Base-by-base conservation (phyloP, 1,140 invertebrate species). In the Pseudomyrmex dendroicus region DNA sequence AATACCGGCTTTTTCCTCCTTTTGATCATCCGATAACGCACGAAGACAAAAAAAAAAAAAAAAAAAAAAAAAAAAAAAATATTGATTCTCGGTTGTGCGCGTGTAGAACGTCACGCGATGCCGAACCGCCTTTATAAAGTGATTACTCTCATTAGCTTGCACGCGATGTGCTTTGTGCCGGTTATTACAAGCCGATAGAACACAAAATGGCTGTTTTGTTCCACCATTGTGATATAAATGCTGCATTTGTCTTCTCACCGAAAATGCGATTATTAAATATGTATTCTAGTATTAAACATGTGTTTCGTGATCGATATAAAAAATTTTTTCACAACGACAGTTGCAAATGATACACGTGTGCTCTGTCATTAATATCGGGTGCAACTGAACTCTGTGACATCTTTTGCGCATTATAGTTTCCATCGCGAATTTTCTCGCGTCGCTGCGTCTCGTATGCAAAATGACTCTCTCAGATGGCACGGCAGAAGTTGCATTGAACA, bases 121-220 rank as follows among this genome's bases (percentile, higher is more conserved):
- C 78, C 73, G 74, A 77, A 80, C 91, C 84, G 88, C 86, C 89
- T 93, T 93, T 94, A 94, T 94, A 94, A 93, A 94, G 92, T 93
- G 93, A 94, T 93, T 94, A 93, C 92, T 91, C 93, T 93, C 92
- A 94, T 93, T 94, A 93, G 92, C 84, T 85, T 90, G 92, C 93
- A 94, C 93, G 93, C 92, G 92, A 94, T 93, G 91, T 88, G 90
- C 89, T 91, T 92, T 91, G 86, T 85, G 85, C 56, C 87, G 87
- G 82, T 82, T 76, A 83, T 87, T 85, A 83, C 88, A 57, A 83
- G 70, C 83, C 85, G 87, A 89, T 89, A 70, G 74, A 80, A 87
- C 88, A 88, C 87, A 88, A 89, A 89, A 89, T 88, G 86, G 84
- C 84, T 48, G 72, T 44, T 61, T 44, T 61, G 46, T 68, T 76